Evolutionary conservation across 2,797 vertebrate species (phyloP).

Genomic region (Spinibarbus caldwelli): DNA sequence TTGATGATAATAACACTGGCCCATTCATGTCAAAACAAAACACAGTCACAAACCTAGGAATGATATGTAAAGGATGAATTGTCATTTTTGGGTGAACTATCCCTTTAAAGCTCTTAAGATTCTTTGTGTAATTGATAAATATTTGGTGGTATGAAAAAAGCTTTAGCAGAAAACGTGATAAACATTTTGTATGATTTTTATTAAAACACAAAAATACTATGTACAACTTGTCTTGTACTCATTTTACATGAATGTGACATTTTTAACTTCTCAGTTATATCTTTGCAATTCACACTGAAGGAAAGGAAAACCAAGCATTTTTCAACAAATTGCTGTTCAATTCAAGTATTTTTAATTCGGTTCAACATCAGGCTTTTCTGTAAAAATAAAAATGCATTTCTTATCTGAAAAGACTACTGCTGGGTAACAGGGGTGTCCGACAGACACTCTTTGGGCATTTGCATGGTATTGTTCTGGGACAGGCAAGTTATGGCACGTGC

Average conservation of each 20-base stretch:
- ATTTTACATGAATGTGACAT: background rate
- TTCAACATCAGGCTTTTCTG: background rate
- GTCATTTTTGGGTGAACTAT: background rate
- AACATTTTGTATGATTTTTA: slow-evolving; percentile 9
- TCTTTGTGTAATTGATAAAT: background rate
- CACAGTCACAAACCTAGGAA: background rate
- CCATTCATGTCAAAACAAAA: background rate
- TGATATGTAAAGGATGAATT: background rate
- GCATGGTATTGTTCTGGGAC: slow-evolving; percentile 68
- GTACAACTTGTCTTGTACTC: background rate
- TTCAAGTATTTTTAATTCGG: background rate
- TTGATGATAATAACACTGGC: background rate
- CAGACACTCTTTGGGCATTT: slow-evolving; percentile 59
- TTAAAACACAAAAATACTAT: slow-evolving; percentile 30
- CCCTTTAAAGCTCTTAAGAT: background rate
- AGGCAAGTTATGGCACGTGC: slow-evolving; percentile 79
- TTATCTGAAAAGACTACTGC: background rate
- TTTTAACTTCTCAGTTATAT: background rate
- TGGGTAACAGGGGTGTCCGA: slow-evolving; percentile 13
- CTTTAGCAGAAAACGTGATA: background rate
- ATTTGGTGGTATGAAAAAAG: background rate
- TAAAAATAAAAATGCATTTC: background rate
- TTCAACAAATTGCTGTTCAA: background rate
- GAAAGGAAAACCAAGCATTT: background rate
- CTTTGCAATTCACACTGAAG: no score